These are phyloP conservation scores for Pristionchus exspectatus DNA, from an alignment of 2,888 invertebrate species.

Conservation along the genomic window DNA sequence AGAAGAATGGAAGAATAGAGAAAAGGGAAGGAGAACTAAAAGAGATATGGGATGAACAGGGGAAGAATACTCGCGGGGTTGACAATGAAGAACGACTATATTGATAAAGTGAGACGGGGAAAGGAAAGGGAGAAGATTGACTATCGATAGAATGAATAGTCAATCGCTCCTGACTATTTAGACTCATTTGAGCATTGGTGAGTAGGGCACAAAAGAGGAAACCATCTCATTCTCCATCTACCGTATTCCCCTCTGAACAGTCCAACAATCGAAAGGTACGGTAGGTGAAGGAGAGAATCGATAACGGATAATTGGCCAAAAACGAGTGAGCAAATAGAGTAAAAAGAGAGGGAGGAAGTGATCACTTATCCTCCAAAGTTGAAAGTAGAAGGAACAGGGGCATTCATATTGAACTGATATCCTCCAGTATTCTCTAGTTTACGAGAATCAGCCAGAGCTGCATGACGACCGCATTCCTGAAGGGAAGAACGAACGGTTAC, in stretches of 20 bases:
- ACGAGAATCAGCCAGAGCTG: slow-evolving; percentile 54
- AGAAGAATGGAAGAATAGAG: background rate
- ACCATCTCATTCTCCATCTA: background rate
- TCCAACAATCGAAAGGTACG: slow-evolving; percentile 40
- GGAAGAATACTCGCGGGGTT: background rate
- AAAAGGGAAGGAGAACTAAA: slow-evolving; percentile 33
- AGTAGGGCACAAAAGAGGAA: background rate
- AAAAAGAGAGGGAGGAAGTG: background rate
- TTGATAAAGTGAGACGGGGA: slow-evolving; percentile 30
- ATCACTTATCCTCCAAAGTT: slow-evolving; percentile 53
- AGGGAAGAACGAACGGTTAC: slow-evolving; percentile 13
- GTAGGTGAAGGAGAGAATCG: background rate
- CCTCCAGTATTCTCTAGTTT: slow-evolving; percentile 54
- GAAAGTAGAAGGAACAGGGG: slow-evolving; percentile 55
- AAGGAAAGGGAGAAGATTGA: slow-evolving; percentile 15
- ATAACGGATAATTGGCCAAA: background rate
- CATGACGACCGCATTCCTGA: slow-evolving; percentile 55
- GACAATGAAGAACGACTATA: slow-evolving; percentile 43
- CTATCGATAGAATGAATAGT: background rate
- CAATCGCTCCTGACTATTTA: slow-evolving; percentile 8
- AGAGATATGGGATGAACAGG: slow-evolving; percentile 33
- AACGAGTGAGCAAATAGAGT: background rate
- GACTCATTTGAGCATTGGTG: slow-evolving; percentile 18
- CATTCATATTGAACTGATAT: slow-evolving; percentile 52
- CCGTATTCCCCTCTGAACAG: slow-evolving; percentile 32